These are phyloP conservation scores for Diaprepes abbreviatus DNA, from an alignment of 2,888 invertebrate species.

Conservation along the genomic window DNA sequence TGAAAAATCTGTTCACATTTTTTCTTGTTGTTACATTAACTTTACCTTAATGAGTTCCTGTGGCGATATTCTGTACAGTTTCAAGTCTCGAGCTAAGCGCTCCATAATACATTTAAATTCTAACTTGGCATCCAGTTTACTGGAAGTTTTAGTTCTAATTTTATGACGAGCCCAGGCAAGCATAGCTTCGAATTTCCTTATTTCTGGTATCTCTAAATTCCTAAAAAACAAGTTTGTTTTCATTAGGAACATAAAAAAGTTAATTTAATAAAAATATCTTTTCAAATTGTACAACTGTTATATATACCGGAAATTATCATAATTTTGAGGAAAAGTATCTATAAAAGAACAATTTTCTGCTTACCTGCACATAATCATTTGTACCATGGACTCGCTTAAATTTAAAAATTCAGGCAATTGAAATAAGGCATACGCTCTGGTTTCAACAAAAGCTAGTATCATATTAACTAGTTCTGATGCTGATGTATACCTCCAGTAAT, in stretches of 20 bases:
- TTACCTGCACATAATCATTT: conserved; percentile 87
- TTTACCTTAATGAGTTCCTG: conserved; percentile 90
- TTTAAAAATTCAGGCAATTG: conserved; percentile 87
- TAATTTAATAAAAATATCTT: too few species aligned
- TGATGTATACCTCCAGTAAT: conserved; percentile 95
- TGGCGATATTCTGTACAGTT: conserved; percentile 91
- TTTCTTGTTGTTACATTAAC: neutral
- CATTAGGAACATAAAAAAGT: too few species aligned
- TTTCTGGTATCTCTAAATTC: conserved; percentile 90
- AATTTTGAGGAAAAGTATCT: too few species aligned
- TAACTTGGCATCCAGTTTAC: conserved; percentile 86
- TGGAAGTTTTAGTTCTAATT: conserved; percentile 83
- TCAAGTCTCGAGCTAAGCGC: conserved; percentile 88
- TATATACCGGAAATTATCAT: too few species aligned
- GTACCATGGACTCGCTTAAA: conserved; percentile 94
- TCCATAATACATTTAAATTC: conserved; percentile 96
- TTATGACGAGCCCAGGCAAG: conserved; percentile 90
- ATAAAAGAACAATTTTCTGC: too few species aligned
- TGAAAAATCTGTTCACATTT: too few species aligned
- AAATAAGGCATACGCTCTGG: conserved; percentile 87
- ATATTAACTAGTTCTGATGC: conserved; percentile 94
- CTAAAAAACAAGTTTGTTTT: conserved; percentile 69
- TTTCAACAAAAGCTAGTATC: conserved; percentile 92
- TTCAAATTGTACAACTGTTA: too few species aligned
- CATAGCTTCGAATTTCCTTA: conserved; percentile 94